Percentiles rank a stretch among this genome's conserved stretches.
Conservation (phyloP, 1,140 invertebrate genomes). For the Hylaeus volcanicus region DNA sequence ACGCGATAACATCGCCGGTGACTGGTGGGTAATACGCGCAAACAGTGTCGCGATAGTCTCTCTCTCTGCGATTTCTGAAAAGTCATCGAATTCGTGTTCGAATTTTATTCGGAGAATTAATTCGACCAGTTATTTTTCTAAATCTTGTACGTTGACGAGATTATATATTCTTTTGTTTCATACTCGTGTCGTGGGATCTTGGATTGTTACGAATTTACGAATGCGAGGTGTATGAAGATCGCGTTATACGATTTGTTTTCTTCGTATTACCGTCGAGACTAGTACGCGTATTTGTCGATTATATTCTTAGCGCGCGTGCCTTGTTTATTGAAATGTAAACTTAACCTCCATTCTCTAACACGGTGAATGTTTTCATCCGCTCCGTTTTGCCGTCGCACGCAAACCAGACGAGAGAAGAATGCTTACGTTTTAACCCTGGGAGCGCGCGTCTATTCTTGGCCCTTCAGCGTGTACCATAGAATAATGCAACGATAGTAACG, state of each 20-base stretch:
- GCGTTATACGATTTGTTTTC: not conserved
- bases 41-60: not conserved
- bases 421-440: conserved; percentile 51
- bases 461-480: conserved; percentile 25
- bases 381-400: conserved; percentile 38
- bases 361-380: conserved; percentile 42
- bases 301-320: conserved; percentile 23
- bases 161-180: not conserved
- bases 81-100: too few species aligned
- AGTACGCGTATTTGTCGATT: conserved; percentile 4
- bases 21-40: not conserved
- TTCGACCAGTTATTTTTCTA: too few species aligned
- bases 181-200: not conserved
- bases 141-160: too few species aligned
- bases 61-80: not conserved
- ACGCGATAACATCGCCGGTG: not conserved
- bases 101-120: too few species aligned
- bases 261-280: not conserved
- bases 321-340: conserved; percentile 50
- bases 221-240: not conserved
- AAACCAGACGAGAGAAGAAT: conserved; percentile 52
- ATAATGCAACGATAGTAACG: conserved; percentile 31
- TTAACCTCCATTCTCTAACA: conserved; percentile 43
- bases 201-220: not conserved
- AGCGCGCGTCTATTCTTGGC: conserved; percentile 54